These are phyloP conservation scores for Drosophila leonis DNA, from an alignment of 2,888 invertebrate genomes.

Conservation along the genomic window DNA sequence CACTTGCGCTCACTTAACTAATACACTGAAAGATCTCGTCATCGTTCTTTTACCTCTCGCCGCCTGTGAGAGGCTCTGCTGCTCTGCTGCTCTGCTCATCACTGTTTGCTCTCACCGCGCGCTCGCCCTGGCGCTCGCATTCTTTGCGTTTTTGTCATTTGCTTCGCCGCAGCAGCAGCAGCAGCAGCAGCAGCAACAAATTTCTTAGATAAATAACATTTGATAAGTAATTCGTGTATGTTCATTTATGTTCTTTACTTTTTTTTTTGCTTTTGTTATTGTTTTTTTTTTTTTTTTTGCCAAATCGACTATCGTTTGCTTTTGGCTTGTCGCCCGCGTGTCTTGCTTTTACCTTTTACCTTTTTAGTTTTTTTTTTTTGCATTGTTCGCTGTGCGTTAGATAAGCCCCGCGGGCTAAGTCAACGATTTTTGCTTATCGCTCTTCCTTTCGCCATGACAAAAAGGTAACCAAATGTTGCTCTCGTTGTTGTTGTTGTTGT, in stretches of 20 bases:
- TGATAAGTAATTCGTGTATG: conserved; percentile 56
- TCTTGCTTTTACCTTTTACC: conserved; percentile 23
- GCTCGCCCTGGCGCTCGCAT: conserved; percentile 40
- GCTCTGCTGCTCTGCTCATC: conserved; percentile 3
- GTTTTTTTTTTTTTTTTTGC: conserved; percentile 18
- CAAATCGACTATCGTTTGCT: conserved; percentile 32
- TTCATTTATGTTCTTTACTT: conserved; percentile 3
- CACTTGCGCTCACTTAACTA: conserved; percentile 12
- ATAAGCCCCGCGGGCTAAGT: conserved; percentile 28
- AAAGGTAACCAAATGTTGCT: conserved; percentile 17
- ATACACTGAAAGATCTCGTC: conserved; percentile 22
- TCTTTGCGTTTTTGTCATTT: conserved; percentile 71
- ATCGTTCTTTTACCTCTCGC: conserved; percentile 24
- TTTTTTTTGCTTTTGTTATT: conserved; percentile 11
- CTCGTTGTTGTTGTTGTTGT: conserved; percentile 1
- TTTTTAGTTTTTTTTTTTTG: conserved; percentile 16
- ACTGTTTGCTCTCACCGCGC: conserved; percentile 6
- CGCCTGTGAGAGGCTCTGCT: conserved; percentile 12
- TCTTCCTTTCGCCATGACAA: conserved; percentile 16
- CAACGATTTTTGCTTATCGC: conserved; percentile 34
- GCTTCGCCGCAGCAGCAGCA: conserved; percentile 38
- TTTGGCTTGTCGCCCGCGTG: conserved; percentile 18
- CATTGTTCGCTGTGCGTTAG: conserved; percentile 21
- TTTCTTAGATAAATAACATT: conserved; percentile 55
- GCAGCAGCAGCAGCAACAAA: too few species aligned